These are phyloP conservation scores for Galagoides demidoff DNA, from an alignment of 2,797 vertebrate species.

Conservation along the genomic window DNA sequence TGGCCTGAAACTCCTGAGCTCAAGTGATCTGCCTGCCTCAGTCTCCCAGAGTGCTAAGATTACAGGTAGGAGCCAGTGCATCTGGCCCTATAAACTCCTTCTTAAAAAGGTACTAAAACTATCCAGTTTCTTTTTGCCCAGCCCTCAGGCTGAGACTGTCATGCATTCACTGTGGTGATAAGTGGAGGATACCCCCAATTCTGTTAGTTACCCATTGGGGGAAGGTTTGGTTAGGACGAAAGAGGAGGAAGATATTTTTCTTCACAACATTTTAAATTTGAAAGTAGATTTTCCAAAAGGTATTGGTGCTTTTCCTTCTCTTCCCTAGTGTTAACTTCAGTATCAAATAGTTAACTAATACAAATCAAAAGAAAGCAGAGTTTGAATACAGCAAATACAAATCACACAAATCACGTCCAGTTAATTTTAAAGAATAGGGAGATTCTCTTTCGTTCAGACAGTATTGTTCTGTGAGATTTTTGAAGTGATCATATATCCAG, in stretches of 20 bases:
- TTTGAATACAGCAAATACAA: background rate
- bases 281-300: background rate
- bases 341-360: background rate
- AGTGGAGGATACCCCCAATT: background rate
- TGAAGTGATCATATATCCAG: background rate
- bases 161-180: background rate
- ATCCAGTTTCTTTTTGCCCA: background rate
- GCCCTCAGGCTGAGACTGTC: accelerated
- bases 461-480: background rate
- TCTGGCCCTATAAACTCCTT: background rate
- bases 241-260: slow-evolving; percentile 12
- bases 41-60: too few relatives aligned
- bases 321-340: background rate
- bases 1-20: too few relatives aligned
- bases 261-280: background rate
- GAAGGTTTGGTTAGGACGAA: background rate
- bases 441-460: background rate
- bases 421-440: slow-evolving; percentile 36
- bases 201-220: background rate
- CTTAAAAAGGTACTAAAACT: background rate
- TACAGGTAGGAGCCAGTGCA: too few relatives aligned
- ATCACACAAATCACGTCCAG: background rate
- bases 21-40: too few relatives aligned
- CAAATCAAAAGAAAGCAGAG: background rate
- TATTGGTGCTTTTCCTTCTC: background rate